A percentile compares a stretch with the other conserved stretches of the same genome.
Evolutionary conservation across 2,113 vertebrate genomes (phyloP).

Genomic region (Corvus hawaiiensis): DNA sequence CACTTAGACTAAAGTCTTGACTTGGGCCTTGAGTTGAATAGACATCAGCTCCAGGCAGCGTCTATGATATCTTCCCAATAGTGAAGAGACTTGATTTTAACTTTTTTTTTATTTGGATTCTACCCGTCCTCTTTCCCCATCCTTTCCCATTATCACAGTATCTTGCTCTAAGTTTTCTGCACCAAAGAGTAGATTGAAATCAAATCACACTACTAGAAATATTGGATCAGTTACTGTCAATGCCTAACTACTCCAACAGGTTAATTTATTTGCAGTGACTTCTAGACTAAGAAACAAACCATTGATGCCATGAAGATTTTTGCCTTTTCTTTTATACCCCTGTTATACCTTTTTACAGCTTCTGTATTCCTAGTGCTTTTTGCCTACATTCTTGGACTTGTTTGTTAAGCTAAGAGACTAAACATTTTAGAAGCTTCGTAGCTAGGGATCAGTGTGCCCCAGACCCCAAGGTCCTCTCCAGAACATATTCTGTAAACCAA

Average conservation of each 20-base stretch:
- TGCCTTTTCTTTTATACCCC: no score
- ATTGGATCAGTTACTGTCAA: not conserved
- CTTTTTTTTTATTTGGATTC: accelerated
- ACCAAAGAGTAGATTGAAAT: not conserved
- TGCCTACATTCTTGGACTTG: no score
- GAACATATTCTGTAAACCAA: no score
- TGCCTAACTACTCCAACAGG: not conserved
- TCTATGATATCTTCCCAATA: not conserved
- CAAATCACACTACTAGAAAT: not conserved
- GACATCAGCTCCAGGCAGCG: not conserved
- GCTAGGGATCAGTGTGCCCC: no score
- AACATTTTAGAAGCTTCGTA: no score
- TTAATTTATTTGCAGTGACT: not conserved
- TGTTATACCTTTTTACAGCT: no score
- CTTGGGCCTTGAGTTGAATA: not conserved
- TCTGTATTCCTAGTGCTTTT: no score
- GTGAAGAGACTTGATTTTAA: not conserved
- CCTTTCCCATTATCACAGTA: not conserved
- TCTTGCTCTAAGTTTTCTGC: not conserved
- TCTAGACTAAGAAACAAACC: not conserved
- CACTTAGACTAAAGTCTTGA: not conserved
- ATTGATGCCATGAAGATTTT: no score
- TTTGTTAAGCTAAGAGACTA: no score
- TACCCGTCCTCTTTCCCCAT: accelerated
- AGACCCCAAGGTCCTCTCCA: no score